phyloP scores from a whole-genome alignment of 2,888 invertebrate species.

The Pyrochroa serraticornis region DNA sequence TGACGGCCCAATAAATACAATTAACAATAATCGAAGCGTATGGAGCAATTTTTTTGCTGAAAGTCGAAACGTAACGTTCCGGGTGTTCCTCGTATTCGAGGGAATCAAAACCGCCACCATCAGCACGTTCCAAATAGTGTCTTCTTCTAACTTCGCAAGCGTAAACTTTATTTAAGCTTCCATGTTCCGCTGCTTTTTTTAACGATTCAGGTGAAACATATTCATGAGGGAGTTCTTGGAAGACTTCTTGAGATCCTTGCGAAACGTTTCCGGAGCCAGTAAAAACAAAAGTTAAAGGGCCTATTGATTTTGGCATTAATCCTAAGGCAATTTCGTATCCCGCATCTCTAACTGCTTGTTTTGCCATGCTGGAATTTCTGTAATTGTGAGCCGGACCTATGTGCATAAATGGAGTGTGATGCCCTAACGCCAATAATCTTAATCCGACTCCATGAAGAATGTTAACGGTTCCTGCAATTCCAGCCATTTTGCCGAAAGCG shows the following conservation, averaged over 20 bases:
- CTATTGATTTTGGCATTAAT: conserved; percentile 97
- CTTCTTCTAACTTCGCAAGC: conserved; percentile 93
- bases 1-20: conserved; percentile 98
- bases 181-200: conserved; percentile 94
- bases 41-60: conserved; percentile 96
- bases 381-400: conserved; percentile 98
- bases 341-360: conserved; percentile 97
- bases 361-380: conserved; percentile 95
- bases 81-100: conserved; percentile 90
- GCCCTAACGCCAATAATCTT: conserved; percentile 90
- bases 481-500: conserved; percentile 98
- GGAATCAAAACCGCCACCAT: conserved; percentile 90
- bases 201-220: conserved; percentile 96
- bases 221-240: conserved; percentile 96
- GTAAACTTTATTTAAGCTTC: conserved; percentile 94
- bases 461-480: conserved; percentile 98
- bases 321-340: conserved; percentile 96
- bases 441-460: conserved; percentile 97
- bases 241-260: conserved; percentile 87
- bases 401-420: conserved; percentile 99
- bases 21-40: conserved; percentile 97
- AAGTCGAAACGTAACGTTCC: conserved; percentile 92
- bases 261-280: conserved; percentile 98
- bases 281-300: conserved; percentile 96
- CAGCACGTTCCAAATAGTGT: conserved; percentile 91